phyloP scores from a whole-genome alignment of 2,113 vertebrate species.

The Oceanodroma tethys region DNA sequence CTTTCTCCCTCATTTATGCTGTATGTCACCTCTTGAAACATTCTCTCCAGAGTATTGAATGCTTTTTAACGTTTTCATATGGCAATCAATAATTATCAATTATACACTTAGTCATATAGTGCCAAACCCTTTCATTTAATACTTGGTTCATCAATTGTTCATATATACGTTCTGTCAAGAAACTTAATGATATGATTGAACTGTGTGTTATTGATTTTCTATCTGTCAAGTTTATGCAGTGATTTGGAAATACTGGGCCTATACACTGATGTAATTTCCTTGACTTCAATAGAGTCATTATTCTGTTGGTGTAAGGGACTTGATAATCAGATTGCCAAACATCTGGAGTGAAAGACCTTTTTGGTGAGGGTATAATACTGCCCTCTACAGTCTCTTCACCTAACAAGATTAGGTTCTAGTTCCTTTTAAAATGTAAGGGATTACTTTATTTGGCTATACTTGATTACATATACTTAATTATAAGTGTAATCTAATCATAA shows the following conservation, averaged over 20 bases:
- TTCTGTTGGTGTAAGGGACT: conserved; percentile 11
- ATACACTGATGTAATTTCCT: conserved; percentile 52
- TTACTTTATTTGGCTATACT: neutral
- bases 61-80: conserved; percentile 19
- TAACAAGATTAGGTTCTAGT: neutral
- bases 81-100: conserved; percentile 61
- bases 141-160: conserved; percentile 62
- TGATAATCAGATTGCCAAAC: conserved; percentile 45
- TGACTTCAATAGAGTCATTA: conserved; percentile 43
- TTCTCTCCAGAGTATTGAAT: neutral
- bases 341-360: neutral
- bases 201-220: conserved; percentile 60
- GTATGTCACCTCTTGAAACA: neutral
- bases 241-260: conserved; percentile 54
- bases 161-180: conserved; percentile 54
- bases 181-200: conserved; percentile 64
- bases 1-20: neutral
- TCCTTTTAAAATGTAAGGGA: neutral
- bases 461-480: neutral
- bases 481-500: neutral
- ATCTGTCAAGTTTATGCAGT: conserved; percentile 54
- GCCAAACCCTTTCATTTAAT: conserved; percentile 60
- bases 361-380: conserved; percentile 24
- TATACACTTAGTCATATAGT: conserved; percentile 45
- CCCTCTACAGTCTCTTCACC: conserved; percentile 14